phyloP scores from a whole-genome alignment of 2,888 invertebrate species.

The Ischnus inquisitorius region DNA sequence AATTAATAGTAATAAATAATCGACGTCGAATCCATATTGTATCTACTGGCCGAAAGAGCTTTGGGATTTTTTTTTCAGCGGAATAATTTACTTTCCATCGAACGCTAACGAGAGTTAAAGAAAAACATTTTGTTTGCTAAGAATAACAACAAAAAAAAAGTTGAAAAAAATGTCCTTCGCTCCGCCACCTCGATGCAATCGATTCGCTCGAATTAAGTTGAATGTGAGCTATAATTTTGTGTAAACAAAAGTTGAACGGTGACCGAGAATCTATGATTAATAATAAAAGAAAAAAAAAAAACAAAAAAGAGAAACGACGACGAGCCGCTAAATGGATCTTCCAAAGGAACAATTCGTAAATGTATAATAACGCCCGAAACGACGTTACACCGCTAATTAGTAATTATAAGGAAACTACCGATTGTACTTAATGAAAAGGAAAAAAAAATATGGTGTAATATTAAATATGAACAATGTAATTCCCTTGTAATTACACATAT shows the following conservation, averaged over 20 bases:
- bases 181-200: constrained; percentile 60
- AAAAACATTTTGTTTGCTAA: constrained; percentile 23
- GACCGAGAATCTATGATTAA: constrained; percentile 43
- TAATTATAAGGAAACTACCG: constrained; percentile 70
- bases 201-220: constrained; percentile 59
- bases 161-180: constrained; percentile 52
- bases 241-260: constrained; percentile 50
- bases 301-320: constrained; percentile 37
- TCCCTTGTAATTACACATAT: constrained; percentile 79
- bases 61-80: constrained; percentile 18
- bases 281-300: constrained; percentile 28
- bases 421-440: constrained; percentile 68
- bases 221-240: constrained; percentile 61
- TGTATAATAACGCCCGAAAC: constrained; percentile 66
- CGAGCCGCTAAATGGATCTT: constrained; percentile 67
- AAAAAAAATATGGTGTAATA: constrained; percentile 66
- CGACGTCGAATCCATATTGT: constrained; percentile 52
- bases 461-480: constrained; percentile 76
- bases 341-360: constrained; percentile 70
- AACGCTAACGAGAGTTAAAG: too few relatives aligned
- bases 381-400: constrained; percentile 69
- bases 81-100: background rate
- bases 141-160: constrained; percentile 1
- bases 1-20: background rate
- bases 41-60: constrained; percentile 63